Conservation (phyloP, 1,140 invertebrate species). For the Drosophila tristis region DNA sequence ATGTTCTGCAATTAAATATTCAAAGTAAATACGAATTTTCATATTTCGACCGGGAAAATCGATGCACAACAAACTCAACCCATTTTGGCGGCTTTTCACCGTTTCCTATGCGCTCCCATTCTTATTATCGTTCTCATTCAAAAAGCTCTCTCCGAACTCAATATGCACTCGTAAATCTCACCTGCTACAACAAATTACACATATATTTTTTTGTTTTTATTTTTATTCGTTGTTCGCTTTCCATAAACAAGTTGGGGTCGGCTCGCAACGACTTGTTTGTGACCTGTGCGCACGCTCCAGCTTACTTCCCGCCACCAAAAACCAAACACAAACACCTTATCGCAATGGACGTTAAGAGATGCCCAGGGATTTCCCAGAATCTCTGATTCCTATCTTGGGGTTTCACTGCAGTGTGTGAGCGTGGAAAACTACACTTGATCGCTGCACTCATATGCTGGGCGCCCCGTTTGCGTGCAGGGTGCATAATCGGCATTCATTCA, state of each 20-base stretch:
- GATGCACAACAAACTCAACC: constrained; percentile 74
- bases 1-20: constrained; percentile 45
- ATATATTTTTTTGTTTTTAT: constrained; percentile 83
- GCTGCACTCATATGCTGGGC: constrained; percentile 50
- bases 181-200: constrained; percentile 69
- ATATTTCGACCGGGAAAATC: constrained; percentile 66
- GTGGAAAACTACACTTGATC: constrained; percentile 31
- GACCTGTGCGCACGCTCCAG: constrained; percentile 42
- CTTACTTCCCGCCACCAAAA: constrained; percentile 38
- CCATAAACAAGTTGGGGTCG: constrained; percentile 77
- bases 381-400: neutral
- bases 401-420: constrained; percentile 3
- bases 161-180: constrained; percentile 67
- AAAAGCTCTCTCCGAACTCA: constrained; percentile 23
- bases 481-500: constrained; percentile 79
- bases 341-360: neutral
- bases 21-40: constrained; percentile 15
- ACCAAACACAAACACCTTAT: constrained; percentile 2
- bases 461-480: constrained; percentile 62
- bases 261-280: constrained; percentile 55
- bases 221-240: constrained; percentile 75
- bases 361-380: neutral
- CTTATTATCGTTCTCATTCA: constrained; percentile 61
- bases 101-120: constrained; percentile 67
- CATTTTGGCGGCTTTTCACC: constrained; percentile 78